These are phyloP conservation scores for Stratiomys singularior DNA, from an alignment of 2,888 invertebrate species.

Conservation along the genomic window DNA sequence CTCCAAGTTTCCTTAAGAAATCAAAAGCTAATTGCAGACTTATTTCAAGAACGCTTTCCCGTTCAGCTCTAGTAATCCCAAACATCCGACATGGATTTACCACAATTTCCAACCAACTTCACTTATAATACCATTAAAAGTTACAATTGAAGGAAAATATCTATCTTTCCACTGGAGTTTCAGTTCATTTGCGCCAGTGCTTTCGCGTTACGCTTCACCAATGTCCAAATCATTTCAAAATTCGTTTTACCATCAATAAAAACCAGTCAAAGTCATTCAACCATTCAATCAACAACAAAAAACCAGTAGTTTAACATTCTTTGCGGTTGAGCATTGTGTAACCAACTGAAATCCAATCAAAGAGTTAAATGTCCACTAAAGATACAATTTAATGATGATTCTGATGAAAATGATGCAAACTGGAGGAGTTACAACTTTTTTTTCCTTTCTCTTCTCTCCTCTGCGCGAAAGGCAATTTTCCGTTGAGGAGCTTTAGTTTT, in stretches of 20 bases:
- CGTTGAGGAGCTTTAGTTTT: no score
- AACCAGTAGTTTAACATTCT: constrained; percentile 6
- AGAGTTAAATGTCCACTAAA: background rate
- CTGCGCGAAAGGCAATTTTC: no score
- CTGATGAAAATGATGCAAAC: background rate
- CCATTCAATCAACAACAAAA: constrained; percentile 21
- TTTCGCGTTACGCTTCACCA: constrained; percentile 4
- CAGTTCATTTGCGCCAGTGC: background rate
- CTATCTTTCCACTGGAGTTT: constrained; percentile 50
- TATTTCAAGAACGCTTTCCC: background rate
- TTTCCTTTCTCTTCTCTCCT: no score
- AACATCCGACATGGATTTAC: background rate
- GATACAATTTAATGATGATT: constrained; percentile 1
- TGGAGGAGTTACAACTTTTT: no score
- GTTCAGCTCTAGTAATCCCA: background rate
- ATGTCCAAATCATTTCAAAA: constrained; percentile 24
- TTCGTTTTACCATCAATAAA: background rate
- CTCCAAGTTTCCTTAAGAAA: no score
- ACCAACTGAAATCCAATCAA: background rate
- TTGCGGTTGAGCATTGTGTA: background rate
- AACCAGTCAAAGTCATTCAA: constrained; percentile 5
- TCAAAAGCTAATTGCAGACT: background rate
- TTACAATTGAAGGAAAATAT: constrained; percentile 42
- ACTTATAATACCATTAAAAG: constrained; percentile 23
- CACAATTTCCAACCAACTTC: background rate